phyloP scores from a whole-genome alignment of 2,797 vertebrate genomes.

The Pempheris klunzingeri region DNA sequence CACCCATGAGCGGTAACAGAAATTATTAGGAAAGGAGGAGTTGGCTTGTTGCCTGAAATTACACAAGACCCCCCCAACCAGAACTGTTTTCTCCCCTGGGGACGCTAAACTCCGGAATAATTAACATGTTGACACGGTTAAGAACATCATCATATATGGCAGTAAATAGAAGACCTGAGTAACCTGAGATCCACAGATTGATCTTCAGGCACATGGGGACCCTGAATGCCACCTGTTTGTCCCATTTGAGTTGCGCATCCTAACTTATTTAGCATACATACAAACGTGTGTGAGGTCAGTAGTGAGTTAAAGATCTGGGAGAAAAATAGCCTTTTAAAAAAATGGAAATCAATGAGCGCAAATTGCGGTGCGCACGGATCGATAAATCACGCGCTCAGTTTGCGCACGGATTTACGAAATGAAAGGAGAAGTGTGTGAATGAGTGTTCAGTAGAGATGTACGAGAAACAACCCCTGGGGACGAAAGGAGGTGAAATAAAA shows the following conservation, averaged over 20 bases:
- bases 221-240: background rate
- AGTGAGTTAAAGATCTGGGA: background rate
- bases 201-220: background rate
- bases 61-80: slow-evolving; percentile 27
- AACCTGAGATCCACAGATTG: too few species aligned
- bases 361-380: background rate
- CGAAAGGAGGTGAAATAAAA: too few species aligned
- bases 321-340: too few species aligned
- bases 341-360: background rate
- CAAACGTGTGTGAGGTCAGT: background rate
- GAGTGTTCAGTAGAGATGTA: too few species aligned
- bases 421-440: too few species aligned
- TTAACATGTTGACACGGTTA: background rate
- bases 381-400: background rate
- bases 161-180: too few species aligned
- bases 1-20: background rate
- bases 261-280: too few species aligned
- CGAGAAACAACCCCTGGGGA: too few species aligned
- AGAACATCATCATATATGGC: background rate
- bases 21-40: background rate
- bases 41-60: slow-evolving; percentile 17
- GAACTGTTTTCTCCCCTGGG: background rate
- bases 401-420: slow-evolving; percentile 16
- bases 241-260: too few species aligned
- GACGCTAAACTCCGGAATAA: background rate